These are phyloP conservation scores for Eupithecia subumbrata DNA, from an alignment of 2,888 invertebrate species.

Conservation along the genomic window DNA sequence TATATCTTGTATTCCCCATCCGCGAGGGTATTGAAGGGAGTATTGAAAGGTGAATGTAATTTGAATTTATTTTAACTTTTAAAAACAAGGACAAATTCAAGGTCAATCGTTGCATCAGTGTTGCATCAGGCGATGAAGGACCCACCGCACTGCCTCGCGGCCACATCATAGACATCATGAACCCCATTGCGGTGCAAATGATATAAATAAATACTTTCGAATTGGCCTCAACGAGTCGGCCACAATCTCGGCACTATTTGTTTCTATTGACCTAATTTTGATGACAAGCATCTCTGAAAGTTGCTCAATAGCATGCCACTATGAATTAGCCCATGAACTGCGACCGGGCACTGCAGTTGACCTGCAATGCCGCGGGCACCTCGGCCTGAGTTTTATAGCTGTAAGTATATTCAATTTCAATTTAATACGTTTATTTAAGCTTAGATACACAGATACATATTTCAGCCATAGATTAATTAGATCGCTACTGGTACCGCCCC, in stretches of 20 bases:
- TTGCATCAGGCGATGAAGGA: neutral
- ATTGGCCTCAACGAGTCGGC: conserved; percentile 42
- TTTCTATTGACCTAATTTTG: conserved; percentile 54
- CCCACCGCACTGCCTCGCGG: neutral
- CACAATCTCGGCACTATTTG: conserved; percentile 51
- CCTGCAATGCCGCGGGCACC: neutral
- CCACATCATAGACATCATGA: neutral
- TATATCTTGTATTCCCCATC: no score
- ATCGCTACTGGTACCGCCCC: no score
- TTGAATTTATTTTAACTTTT: no score
- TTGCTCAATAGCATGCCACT: conserved; percentile 12
- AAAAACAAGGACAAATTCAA: no score
- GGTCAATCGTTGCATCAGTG: no score
- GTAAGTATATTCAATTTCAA: no score
- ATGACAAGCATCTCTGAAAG: conserved; percentile 27
- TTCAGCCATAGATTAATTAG: no score
- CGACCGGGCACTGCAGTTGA: conserved; percentile 4
- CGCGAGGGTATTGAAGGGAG: no score
- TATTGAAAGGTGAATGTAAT: no score
- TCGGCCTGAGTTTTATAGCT: neutral
- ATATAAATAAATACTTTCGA: conserved; percentile 41
- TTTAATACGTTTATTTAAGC: no score
- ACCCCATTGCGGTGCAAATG: conserved; percentile 24
- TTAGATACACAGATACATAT: no score
- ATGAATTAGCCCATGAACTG: conserved; percentile 33